phyloP scores from a whole-genome alignment of 2,888 invertebrate species.

The Troglohyphantes excavatus region DNA sequence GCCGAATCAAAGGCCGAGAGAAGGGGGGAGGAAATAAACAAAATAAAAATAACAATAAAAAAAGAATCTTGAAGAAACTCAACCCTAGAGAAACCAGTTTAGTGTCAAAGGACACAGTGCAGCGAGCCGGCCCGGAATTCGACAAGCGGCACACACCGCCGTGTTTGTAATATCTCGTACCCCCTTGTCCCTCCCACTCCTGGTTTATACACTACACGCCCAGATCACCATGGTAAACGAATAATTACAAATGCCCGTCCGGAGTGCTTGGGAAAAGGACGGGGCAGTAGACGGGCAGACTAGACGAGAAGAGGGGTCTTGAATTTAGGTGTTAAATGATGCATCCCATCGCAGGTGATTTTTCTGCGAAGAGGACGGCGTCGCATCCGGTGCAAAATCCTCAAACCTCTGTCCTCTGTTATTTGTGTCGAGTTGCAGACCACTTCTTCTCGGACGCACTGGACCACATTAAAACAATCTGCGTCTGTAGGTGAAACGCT shows the following conservation, averaged over 20 bases:
- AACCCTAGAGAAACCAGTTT: conserved; percentile 76
- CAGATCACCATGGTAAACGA: not conserved
- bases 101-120: conserved; percentile 72
- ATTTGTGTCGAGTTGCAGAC: not conserved
- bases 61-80: conserved; percentile 65
- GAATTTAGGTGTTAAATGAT: conserved; percentile 3
- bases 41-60: conserved; percentile 44
- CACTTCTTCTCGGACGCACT: not conserved
- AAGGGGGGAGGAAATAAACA: conserved; percentile 61
- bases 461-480: not conserved
- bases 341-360: not conserved
- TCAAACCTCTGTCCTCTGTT: not conserved
- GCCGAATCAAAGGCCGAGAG: conserved; percentile 35
- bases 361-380: not conserved
- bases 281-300: not conserved
- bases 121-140: conserved; percentile 62
- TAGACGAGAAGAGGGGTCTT: not conserved
- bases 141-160: conserved; percentile 55
- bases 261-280: not conserved
- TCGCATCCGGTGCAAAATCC: conserved; percentile 5
- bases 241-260: not conserved
- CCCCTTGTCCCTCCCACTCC: conserved; percentile 13
- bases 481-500: not conserved
- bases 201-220: not conserved
- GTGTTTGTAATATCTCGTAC: conserved; percentile 54